Conservation (phyloP, 2,888 invertebrate species). For the Yponomeuta sedellus region DNA sequence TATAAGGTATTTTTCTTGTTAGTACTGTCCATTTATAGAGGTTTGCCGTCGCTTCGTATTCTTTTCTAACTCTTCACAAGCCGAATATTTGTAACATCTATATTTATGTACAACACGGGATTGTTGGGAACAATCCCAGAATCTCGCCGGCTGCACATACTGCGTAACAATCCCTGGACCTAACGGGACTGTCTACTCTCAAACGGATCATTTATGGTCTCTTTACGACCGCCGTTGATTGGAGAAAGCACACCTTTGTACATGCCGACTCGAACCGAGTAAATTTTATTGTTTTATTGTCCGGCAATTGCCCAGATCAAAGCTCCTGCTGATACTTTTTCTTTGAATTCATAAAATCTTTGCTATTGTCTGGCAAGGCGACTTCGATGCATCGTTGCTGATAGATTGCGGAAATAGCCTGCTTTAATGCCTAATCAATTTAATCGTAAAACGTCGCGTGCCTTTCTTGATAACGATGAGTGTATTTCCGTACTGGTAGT, state of each 20-base stretch:
- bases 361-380: neutral
- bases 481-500: neutral
- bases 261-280: neutral
- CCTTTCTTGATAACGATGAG: no score
- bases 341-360: neutral
- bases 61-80: no score
- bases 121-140: no score
- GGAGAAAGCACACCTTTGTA: slow-evolving; percentile 19
- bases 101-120: no score
- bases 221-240: slow-evolving; percentile 21
- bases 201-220: slow-evolving; percentile 22
- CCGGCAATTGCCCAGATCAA: slow-evolving; percentile 1
- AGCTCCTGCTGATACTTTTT: neutral
- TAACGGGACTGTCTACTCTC: slow-evolving; percentile 23
- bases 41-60: neutral
- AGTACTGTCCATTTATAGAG: neutral
- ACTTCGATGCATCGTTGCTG: neutral
- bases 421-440: neutral
- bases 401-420: neutral
- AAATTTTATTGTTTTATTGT: slow-evolving; percentile 11
- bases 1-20: no score
- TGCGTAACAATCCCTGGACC: neutral
- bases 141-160: no score
- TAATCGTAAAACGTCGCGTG: no score
- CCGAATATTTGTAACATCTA: no score